Evolutionary conservation across 2,113 vertebrate species (phyloP).

Genomic region (Dendropsophus ebraccatus): DNA sequence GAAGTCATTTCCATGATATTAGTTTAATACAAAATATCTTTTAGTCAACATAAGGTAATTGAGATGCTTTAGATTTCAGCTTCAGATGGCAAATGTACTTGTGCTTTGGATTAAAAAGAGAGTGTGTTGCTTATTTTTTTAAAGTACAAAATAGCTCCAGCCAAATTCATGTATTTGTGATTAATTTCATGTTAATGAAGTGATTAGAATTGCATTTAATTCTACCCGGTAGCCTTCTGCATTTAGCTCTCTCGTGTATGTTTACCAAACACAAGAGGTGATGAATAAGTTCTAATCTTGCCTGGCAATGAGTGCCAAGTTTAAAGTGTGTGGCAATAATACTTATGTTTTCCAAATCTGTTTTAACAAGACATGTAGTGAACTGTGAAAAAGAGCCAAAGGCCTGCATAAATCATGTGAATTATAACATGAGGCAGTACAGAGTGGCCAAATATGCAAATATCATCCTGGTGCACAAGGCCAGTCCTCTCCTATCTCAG

Average conservation of each 20-base stretch:
- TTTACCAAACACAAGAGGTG: slow-evolving; percentile 28
- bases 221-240: not conserved
- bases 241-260: slow-evolving; percentile 31
- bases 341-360: slow-evolving; percentile 15
- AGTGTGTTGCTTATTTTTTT: not conserved
- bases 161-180: not conserved
- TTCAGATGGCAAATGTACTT: slow-evolving; percentile 28
- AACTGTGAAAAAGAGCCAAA: slow-evolving; percentile 18
- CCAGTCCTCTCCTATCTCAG: not conserved
- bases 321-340: slow-evolving; percentile 18
- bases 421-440: not conserved
- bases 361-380: slow-evolving; percentile 5
- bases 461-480: not conserved
- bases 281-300: slow-evolving; percentile 20
- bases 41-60: slow-evolving; percentile 34
- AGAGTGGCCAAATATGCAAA: not conserved
- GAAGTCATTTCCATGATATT: slow-evolving; percentile 47
- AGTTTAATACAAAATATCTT: slow-evolving; percentile 50
- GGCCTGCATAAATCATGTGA: not conserved
- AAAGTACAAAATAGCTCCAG: too few relatives aligned
- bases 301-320: slow-evolving; percentile 9
- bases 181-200: slow-evolving; percentile 16
- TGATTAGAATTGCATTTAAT: not conserved
- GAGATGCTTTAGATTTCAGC: slow-evolving; percentile 19
- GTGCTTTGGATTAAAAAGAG: not conserved